Base-by-base conservation (phyloP, 1,140 invertebrate species). In the Platyscapa corneri region DNA sequence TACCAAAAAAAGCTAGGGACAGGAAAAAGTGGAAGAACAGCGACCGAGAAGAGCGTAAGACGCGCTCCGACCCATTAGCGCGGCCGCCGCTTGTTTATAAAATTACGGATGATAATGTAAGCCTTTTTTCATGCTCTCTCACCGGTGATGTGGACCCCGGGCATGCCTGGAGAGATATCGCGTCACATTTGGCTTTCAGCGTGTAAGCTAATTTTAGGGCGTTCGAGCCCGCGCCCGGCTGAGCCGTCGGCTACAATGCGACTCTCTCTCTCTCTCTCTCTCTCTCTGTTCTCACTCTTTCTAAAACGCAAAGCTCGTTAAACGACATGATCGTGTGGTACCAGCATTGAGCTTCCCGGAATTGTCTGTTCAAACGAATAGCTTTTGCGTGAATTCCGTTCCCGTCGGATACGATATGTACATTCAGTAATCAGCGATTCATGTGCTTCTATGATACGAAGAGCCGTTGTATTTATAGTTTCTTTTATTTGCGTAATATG, bases 41-140 rank as follows among this genome's bases (percentile, higher is more conserved):
- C 60, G 76, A 65, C 8, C 32, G 34, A 74, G 64, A 56, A 70
- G 18, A 72, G 37, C 6, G 14, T 10, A 37, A 32, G 67, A 27
- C 8, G 5, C 37, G 37, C 37, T 74, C 37, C 72, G n/a, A 86
- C 46, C 80, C 80, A 86, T 81, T 85, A 79, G 87, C 80, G 85
- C 76, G 56, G 84, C 86, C 86, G 81, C 84, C 82, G 88, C 67
- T 56, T 90, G 92, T 93, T 93, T 93, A 93, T 91, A 89, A 92
- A 93, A 93, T 93, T 93, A 93, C 92, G 88, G 87, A 93, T 93
- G 92, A 93, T 93, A 93, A 93, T 93, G 92, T 93, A 93, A 93
- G 92, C 92, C 92, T 92, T 80, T 80, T 80, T 80, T 93, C 90
- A 91, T 90, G 89, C 91, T 90, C 89, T 90, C 88, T 85, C 90